Evolutionary conservation across 2,888 invertebrate species (phyloP).

Genomic region (Lasius platythorax): DNA sequence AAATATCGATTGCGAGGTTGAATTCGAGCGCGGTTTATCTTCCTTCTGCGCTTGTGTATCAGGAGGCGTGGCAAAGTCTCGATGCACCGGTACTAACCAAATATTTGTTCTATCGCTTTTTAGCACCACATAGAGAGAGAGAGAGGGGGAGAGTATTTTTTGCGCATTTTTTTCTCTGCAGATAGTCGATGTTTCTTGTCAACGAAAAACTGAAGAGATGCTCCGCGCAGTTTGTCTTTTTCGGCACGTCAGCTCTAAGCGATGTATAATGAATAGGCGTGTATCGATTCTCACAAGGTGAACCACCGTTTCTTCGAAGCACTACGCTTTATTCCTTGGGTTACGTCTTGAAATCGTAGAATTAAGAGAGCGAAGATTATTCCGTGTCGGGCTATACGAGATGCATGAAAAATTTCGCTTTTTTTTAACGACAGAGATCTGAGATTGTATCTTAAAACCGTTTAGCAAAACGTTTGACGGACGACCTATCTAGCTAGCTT

Average conservation of each 20-base stretch:
- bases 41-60: conserved; percentile 52
- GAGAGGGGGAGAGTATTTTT: conserved; percentile 40
- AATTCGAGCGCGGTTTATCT: conserved; percentile 66
- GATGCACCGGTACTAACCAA: conserved; percentile 75
- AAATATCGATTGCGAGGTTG: conserved; percentile 80
- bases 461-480: not conserved
- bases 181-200: not conserved
- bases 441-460: not conserved
- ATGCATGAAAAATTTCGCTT: not conserved
- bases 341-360: not conserved
- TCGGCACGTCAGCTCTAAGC: not conserved
- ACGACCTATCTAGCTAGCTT: not conserved
- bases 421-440: not conserved
- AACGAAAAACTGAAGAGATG: not conserved
- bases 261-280: not conserved
- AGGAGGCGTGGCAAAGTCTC: conserved; percentile 68
- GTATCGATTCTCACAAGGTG: conserved; percentile 11
- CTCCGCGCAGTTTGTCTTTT: not conserved
- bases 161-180: not conserved
- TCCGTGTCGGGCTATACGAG: not conserved
- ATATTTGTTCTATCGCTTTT: conserved; percentile 74
- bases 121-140: conserved; percentile 12
- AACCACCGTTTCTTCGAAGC: conserved; percentile 3
- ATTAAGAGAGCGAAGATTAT: not conserved
- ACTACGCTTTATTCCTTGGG: not conserved